Percentiles rank a stretch among this genome's conserved stretches.
Conservation (phyloP, 2,113 vertebrate species). For the Aphyosemion australe region DNA sequence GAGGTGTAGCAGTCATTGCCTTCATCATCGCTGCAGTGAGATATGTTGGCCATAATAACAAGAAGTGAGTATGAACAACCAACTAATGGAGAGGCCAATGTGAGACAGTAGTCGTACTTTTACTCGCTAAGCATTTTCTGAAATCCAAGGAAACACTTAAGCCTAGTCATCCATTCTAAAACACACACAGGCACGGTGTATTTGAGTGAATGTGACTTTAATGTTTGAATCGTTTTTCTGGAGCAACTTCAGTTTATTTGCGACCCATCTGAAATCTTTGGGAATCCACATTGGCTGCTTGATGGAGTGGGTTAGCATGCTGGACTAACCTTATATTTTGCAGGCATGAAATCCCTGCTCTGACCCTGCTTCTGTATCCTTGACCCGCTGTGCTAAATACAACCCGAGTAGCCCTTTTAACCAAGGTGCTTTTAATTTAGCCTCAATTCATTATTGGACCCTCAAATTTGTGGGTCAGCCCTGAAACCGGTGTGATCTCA, state of each 20-base stretch:
- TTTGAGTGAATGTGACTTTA: slow-evolving; percentile 58
- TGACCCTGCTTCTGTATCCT: slow-evolving; percentile 74
- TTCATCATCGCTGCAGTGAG: slow-evolving; percentile 84
- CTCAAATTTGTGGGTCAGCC: slow-evolving; percentile 44
- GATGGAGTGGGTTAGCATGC: slow-evolving; percentile 58
- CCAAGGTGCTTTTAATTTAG: slow-evolving; percentile 66
- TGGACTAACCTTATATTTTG: slow-evolving; percentile 74
- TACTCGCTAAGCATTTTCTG: slow-evolving; percentile 52
- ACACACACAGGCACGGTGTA: slow-evolving; percentile 40
- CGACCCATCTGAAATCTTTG: slow-evolving; percentile 51
- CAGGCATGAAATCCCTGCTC: slow-evolving; percentile 61
- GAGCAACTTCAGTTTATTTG: slow-evolving; percentile 58
- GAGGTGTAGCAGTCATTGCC: slow-evolving; percentile 83
- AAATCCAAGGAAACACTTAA: slow-evolving; percentile 77
- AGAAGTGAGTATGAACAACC: slow-evolving; percentile 78
- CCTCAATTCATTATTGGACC: slow-evolving; percentile 53
- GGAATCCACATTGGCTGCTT: slow-evolving; percentile 54
- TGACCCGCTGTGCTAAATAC: slow-evolving; percentile 74
- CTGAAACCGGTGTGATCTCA: slow-evolving; percentile 46
- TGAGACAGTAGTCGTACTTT: slow-evolving; percentile 36
- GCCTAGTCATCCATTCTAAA: slow-evolving; percentile 82
- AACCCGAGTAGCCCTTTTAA: slow-evolving; percentile 67
- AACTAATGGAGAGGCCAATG: slow-evolving; percentile 41
- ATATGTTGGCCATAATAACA: slow-evolving; percentile 84
- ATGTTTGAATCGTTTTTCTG: slow-evolving; percentile 51